phyloP scores from a whole-genome alignment of 2,797 vertebrate genomes.

The Enteromius mattozi region DNA sequence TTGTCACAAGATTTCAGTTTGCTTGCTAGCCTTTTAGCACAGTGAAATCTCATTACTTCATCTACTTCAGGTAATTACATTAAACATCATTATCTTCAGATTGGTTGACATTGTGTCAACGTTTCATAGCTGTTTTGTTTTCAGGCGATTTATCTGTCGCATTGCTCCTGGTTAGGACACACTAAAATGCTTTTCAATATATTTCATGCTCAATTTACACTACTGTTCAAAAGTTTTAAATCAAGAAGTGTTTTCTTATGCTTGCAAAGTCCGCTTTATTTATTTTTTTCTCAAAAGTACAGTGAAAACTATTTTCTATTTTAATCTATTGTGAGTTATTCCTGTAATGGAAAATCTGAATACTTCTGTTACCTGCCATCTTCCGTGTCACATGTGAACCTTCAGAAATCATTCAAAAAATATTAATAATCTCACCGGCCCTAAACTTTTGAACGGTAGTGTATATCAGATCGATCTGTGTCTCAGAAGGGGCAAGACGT shows the following conservation, averaged over 20 bases:
- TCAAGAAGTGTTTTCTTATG: not conserved
- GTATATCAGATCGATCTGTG: constrained; percentile 20
- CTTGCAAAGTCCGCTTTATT: not conserved
- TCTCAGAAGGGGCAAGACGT: constrained; percentile 27
- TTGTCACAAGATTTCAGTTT: not conserved
- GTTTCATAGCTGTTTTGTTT: not conserved
- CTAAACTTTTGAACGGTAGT: not conserved
- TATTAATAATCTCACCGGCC: not conserved
- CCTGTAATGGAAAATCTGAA: not conserved
- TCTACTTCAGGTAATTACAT: not conserved
- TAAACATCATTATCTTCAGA: not conserved
- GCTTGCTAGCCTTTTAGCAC: not conserved
- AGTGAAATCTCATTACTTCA: constrained; percentile 1
- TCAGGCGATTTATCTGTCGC: not conserved
- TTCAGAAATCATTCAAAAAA: not conserved
- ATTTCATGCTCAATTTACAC: constrained; percentile 17
- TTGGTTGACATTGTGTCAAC: not conserved
- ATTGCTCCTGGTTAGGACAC: not conserved
- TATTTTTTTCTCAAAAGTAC: not conserved
- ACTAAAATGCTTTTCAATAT: not conserved
- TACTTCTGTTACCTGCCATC: not conserved
- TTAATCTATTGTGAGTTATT: not conserved
- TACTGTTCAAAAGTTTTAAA: not conserved
- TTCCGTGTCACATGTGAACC: not conserved
- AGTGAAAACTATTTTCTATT: not conserved